Evolutionary conservation across 2,888 invertebrate species (phyloP).

Genomic region (Leptopilina drosophilae): DNA sequence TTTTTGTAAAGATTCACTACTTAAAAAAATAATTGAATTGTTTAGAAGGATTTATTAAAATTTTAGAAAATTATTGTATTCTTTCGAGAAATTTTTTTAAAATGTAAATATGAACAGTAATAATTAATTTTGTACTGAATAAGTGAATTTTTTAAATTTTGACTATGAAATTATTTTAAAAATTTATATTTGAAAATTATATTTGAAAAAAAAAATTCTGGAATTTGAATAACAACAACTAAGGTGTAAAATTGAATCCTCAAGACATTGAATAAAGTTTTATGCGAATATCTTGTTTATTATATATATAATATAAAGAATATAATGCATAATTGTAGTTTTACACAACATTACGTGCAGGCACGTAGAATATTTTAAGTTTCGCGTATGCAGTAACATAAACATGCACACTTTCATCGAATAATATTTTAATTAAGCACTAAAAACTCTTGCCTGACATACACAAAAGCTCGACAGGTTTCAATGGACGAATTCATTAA

Average conservation of each 20-base stretch:
- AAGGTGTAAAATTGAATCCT: neutral
- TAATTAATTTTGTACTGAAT: too few relatives aligned
- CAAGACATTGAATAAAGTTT: neutral
- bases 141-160: too few relatives aligned
- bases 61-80: too few relatives aligned
- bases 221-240: too few relatives aligned
- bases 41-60: too few relatives aligned
- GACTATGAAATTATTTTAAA: too few relatives aligned
- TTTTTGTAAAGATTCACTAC: too few relatives aligned
- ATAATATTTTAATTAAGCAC: constrained; percentile 43
- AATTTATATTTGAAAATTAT: too few relatives aligned
- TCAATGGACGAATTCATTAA: constrained; percentile 71
- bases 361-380: constrained; percentile 60
- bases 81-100: too few relatives aligned
- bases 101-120: too few relatives aligned
- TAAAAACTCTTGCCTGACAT: constrained; percentile 56
- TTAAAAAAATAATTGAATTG: too few relatives aligned
- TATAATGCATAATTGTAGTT: constrained; percentile 68
- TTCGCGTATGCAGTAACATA: constrained; percentile 50
- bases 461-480: constrained; percentile 74
- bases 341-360: constrained; percentile 68
- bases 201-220: too few relatives aligned
- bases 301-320: constrained; percentile 69
- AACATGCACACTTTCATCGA: constrained; percentile 50
- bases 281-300: constrained; percentile 45